Evolutionary conservation across 2,113 vertebrate genomes (phyloP).

Genomic region (Phalacrocorax aristotelis): DNA sequence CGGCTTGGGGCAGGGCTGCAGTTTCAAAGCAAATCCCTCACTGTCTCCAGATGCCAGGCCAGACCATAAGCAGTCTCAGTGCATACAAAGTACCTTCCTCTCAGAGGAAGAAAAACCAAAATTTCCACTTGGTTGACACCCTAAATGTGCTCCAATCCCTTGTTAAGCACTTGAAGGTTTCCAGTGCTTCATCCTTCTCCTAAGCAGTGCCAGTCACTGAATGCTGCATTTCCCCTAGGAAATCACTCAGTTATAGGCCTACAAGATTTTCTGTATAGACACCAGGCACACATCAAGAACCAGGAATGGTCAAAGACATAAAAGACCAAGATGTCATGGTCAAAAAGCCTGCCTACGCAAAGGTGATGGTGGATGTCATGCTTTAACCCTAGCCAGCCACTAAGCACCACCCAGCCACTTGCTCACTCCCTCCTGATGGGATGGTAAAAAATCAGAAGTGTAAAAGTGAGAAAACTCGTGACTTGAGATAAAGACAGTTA

Average conservation of each 20-base stretch:
- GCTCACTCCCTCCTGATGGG: no score
- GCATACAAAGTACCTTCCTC: neutral
- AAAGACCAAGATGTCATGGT: neutral
- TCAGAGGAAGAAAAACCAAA: neutral
- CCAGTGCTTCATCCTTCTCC: neutral
- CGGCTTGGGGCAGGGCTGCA: neutral
- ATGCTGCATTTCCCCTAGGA: neutral
- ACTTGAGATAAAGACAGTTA: no score
- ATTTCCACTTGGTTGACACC: neutral
- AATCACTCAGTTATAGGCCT: neutral
- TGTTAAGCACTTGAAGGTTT: neutral
- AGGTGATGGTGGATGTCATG: neutral
- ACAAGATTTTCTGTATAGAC: neutral
- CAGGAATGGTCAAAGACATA: neutral
- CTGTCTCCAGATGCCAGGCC: neutral
- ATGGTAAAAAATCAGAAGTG: no score
- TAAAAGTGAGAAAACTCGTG: no score
- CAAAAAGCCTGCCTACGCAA: neutral
- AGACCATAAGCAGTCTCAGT: neutral
- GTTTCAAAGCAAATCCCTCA: neutral
- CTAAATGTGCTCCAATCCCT: neutral
- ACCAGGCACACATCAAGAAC: rapidly evolving
- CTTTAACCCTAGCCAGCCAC: no score
- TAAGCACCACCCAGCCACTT: no score
- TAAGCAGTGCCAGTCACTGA: neutral